Evolutionary conservation across 1,140 invertebrate genomes (phyloP), one percentile per base, ranked within the genome.

Genomic region (Cotesia vestalis): DNA sequence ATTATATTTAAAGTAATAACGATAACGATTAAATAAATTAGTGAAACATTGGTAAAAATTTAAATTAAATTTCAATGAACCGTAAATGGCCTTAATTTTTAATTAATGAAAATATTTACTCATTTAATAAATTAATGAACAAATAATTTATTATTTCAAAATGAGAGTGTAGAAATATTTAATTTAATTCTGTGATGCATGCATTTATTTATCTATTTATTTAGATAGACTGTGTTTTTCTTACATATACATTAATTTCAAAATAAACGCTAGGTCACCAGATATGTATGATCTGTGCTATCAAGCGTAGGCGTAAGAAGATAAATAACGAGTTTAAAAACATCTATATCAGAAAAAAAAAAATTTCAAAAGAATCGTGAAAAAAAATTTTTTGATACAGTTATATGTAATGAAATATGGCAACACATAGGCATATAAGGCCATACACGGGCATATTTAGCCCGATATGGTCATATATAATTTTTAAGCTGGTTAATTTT

Each of bases 301-400:
- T 80, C 79, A 72, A 68, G 73, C 76, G 79, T 81, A 77, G 78
- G 79, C 77, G 79, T 80, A 77, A 34, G 27, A 38, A 46, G 40
- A 46, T 46, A 46, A 46, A 46, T 46, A 9, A 34, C 17, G 27
- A 14, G 40, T 40, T 57, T 69, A 53, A 64, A 59, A 14, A 64
- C 4, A 64, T 12, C 12, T 40, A 36, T 62, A 12, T 27, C 6
- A 27, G 8, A 62, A 35, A 27, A 27, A 35, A 8, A 35, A 34
- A 62, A 62, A 20, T 17, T 17, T 17, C 17, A 17, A 17, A 17
- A 17, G 17, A 17, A 17, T 17, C 17, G 17, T 17, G 2, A 62
- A 62, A 40, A 40, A 40, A 40, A 40, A 40, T 17, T 17, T 17
- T 17, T 17, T 17, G 17, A 17, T 17, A 17, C 17, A 1, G 17